Conservation (phyloP, 2,113 vertebrate species). For the Paradoxurus hermaphroditus region DNA sequence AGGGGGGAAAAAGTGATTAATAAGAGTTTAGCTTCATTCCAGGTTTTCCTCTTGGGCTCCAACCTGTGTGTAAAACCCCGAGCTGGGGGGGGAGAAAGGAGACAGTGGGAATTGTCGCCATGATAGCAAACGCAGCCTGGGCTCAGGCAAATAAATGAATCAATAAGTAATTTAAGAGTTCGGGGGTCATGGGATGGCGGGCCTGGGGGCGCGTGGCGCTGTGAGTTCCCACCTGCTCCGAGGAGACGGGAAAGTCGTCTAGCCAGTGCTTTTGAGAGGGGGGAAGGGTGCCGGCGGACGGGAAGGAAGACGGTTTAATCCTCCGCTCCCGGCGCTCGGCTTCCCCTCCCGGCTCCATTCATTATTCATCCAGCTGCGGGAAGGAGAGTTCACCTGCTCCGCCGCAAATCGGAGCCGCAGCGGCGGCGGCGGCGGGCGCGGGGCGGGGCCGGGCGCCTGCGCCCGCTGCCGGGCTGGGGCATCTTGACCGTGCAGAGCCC, state of each 20-base stretch:
- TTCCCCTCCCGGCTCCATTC: constrained; percentile 37
- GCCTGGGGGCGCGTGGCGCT: neutral
- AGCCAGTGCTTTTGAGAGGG: neutral
- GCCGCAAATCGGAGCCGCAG: neutral
- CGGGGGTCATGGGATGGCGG: neutral
- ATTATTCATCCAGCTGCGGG: constrained; percentile 59
- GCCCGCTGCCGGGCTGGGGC: neutral
- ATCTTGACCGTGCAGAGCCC: fast-evolving
- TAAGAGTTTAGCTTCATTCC: neutral
- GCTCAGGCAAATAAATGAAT: neutral
- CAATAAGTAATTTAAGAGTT: neutral
- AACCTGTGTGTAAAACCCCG: neutral
- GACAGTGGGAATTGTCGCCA: neutral
- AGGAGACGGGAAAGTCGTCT: neutral
- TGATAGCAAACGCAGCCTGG: neutral
- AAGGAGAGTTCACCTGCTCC: constrained; percentile 35
- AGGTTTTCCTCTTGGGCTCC: neutral
- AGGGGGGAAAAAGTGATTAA: neutral
- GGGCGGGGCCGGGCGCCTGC: neutral
- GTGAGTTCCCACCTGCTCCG: neutral
- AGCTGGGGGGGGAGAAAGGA: neutral
- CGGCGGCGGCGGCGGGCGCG: neutral
- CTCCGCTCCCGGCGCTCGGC: fast-evolving
- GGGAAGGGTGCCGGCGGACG: neutral
- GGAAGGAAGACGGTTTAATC: neutral